Evolutionary conservation across 2,113 vertebrate species (phyloP).

Genomic region (Pteruthius melanotis): DNA sequence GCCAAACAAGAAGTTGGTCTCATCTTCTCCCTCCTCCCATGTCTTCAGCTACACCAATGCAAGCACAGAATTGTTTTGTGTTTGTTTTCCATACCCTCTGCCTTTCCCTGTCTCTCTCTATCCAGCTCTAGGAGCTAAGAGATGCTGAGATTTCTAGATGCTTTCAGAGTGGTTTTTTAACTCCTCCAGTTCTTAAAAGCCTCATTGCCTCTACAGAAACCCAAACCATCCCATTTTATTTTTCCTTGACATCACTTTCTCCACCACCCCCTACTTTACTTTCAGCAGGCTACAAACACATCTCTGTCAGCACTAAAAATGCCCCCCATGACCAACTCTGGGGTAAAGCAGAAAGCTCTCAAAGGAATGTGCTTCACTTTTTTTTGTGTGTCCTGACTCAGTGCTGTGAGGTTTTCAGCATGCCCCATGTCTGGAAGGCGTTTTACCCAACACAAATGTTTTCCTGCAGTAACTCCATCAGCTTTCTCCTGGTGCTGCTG

Average conservation of each 20-base stretch:
- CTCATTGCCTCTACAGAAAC: not conserved
- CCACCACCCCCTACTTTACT: not conserved
- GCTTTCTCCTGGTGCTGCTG: not conserved
- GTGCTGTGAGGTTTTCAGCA: not conserved
- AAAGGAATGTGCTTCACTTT: not conserved
- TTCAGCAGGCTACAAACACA: not conserved
- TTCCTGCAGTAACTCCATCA: not conserved
- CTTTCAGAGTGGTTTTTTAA: not conserved
- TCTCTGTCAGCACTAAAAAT: not conserved
- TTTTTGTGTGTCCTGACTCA: not conserved
- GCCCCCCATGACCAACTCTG: not conserved
- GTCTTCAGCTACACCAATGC: not conserved
- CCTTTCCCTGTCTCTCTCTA: not conserved
- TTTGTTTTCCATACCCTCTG: not conserved
- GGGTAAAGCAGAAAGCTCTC: not conserved
- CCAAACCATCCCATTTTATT: not conserved
- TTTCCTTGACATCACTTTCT: not conserved
- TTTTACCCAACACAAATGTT: not conserved
- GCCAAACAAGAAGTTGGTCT: not conserved
- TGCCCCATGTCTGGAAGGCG: not conserved
- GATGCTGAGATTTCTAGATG: not conserved
- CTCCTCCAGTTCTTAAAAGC: not conserved
- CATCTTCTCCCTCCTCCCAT: not conserved
- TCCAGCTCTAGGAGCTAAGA: not conserved
- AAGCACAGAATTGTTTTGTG: not conserved